A percentile compares a stretch with the other conserved stretches of the same genome.
phyloP scores from a whole-genome alignment of 1,140 invertebrate species.

The Bombus huntii region DNA sequence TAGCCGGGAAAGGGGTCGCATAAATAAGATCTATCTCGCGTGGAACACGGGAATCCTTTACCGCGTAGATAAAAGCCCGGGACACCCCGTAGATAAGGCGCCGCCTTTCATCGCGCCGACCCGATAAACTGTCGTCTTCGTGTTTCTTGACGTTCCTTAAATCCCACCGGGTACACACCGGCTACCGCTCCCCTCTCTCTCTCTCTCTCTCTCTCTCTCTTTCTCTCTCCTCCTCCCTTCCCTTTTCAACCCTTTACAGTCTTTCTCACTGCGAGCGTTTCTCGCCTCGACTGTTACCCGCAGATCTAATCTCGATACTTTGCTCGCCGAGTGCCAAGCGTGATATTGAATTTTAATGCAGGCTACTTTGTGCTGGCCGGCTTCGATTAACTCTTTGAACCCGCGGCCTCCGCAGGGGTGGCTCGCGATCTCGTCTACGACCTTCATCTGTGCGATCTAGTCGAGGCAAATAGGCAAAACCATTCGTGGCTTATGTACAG shows the following conservation, averaged over 20 bases:
- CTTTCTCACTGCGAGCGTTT: constrained; percentile 28
- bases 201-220: neutral
- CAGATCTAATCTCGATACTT: constrained; percentile 56
- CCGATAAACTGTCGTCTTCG: constrained; percentile 62
- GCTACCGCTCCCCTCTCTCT: constrained; percentile 43
- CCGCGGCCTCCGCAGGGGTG: neutral
- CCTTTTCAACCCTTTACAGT: neutral
- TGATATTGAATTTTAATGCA: constrained; percentile 53
- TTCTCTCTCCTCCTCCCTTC: no score
- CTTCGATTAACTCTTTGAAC: constrained; percentile 36
- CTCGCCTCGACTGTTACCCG: constrained; percentile 58
- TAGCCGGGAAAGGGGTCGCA: constrained; percentile 76
- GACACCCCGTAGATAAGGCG: constrained; percentile 76
- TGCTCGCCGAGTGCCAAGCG: constrained; percentile 42
- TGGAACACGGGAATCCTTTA: constrained; percentile 82
- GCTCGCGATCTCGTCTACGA: neutral
- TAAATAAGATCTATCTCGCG: constrained; percentile 81
- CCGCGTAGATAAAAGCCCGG: constrained; percentile 75
- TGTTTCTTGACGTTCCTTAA: constrained; percentile 54
- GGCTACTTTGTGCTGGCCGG: constrained; percentile 26
- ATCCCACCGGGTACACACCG: constrained; percentile 38
- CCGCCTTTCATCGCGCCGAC: constrained; percentile 78
- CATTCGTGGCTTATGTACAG: no score
- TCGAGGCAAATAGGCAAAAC: no score
- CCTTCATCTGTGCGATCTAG: no score